Evolutionary conservation across 2,113 vertebrate species (phyloP).

Genomic region (Carollia perspicillata): DNA sequence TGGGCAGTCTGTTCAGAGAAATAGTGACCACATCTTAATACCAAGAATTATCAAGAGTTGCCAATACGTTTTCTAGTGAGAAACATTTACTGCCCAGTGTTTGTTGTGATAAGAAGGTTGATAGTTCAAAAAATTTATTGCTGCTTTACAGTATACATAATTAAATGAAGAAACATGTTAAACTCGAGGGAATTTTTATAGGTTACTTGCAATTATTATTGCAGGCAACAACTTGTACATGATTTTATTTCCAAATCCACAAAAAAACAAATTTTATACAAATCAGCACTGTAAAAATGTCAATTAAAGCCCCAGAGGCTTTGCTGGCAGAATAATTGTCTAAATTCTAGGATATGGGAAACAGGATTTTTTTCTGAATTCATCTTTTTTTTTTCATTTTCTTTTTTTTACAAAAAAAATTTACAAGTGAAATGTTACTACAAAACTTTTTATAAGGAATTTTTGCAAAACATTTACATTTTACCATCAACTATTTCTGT

Average conservation of each 20-base stretch:
- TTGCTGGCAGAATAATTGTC: constrained; percentile 95
- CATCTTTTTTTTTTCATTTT: constrained; percentile 69
- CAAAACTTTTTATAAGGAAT: constrained; percentile 92
- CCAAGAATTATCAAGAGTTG: constrained; percentile 73
- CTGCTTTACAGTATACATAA: constrained; percentile 79
- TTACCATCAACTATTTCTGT: constrained; percentile 88
- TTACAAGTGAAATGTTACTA: constrained; percentile 99
- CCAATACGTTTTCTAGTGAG: constrained; percentile 74
- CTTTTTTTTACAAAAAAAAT: constrained; percentile 92
- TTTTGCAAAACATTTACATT: constrained; percentile 89
- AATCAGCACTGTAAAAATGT: constrained; percentile 99
- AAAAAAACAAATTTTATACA: constrained; percentile 97
- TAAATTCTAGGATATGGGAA: constrained; percentile 93
- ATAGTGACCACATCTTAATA: constrained; percentile 74
- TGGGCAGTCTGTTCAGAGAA: constrained; percentile 75
- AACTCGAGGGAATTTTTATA: constrained; percentile 89
- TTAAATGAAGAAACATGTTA: constrained; percentile 85
- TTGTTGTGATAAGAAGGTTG: constrained; percentile 74
- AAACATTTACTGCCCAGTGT: constrained; percentile 77
- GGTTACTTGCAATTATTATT: constrained; percentile 97
- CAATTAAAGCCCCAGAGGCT: constrained; percentile 95
- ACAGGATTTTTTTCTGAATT: constrained; percentile 75
- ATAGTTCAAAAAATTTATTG: constrained; percentile 80
- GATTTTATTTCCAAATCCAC: constrained; percentile 90
- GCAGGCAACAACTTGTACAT: constrained; percentile 93